Evolutionary conservation across 1,140 invertebrate genomes (phyloP).

Genomic region (Xylocopa sonorina): DNA sequence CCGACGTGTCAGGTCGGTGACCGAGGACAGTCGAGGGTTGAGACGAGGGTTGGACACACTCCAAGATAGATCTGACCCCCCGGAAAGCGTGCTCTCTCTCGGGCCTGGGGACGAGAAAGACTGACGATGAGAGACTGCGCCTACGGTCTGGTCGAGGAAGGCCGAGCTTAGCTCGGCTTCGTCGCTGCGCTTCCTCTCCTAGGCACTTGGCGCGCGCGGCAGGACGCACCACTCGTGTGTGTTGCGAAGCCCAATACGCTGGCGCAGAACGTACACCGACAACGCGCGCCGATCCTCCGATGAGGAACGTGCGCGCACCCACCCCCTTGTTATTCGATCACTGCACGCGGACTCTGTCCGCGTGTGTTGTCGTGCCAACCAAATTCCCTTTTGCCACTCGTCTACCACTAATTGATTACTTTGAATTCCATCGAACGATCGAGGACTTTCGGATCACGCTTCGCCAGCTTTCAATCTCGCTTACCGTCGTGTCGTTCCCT

Average conservation of each 20-base stretch:
- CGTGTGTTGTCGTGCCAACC: not conserved
- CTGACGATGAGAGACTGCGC: slow-evolving; percentile 52
- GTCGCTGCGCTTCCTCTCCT: slow-evolving; percentile 62
- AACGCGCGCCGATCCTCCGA: slow-evolving; percentile 57
- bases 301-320: slow-evolving; percentile 55
- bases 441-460: not conserved
- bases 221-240: slow-evolving; percentile 53
- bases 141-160: slow-evolving; percentile 52
- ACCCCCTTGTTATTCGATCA: slow-evolving; percentile 57
- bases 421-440: slow-evolving; percentile 3
- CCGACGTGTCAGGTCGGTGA: slow-evolving; percentile 47
- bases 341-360: slow-evolving; percentile 24
- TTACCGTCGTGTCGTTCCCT: not conserved
- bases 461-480: not conserved
- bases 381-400: not conserved
- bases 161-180: slow-evolving; percentile 55
- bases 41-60: slow-evolving; percentile 29
- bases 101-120: slow-evolving; percentile 13
- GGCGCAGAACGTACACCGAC: slow-evolving; percentile 48
- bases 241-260: slow-evolving; percentile 45
- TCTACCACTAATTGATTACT: not conserved
- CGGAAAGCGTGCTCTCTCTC: slow-evolving; percentile 40
- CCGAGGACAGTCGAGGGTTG: slow-evolving; percentile 36
- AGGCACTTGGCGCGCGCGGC: slow-evolving; percentile 60
- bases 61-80: slow-evolving; percentile 20